Conservation (phyloP, 2,113 vertebrate genomes). For the Takifugu bimaculatus region DNA sequence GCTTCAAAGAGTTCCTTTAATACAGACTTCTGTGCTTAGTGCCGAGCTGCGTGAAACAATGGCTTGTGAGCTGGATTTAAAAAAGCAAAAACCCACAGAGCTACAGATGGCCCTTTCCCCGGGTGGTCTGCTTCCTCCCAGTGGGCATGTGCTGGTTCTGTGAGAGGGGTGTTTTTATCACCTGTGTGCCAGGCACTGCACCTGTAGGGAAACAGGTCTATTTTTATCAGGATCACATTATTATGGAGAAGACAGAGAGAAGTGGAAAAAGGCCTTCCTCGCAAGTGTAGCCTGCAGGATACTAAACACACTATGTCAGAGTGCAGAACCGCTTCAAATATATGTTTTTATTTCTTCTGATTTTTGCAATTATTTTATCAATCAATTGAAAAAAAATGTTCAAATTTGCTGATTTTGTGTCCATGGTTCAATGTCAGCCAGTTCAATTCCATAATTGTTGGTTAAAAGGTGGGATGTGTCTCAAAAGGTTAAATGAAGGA, state of each 20-base stretch:
- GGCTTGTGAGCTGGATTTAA: constrained; percentile 17
- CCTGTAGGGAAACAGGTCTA: constrained; percentile 45
- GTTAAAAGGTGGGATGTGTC: too few species aligned
- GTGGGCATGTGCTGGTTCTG: constrained; percentile 44
- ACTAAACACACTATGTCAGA: background rate
- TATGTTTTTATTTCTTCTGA: background rate
- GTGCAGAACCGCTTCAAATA: background rate
- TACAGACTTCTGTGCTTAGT: constrained; percentile 26
- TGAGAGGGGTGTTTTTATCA: constrained; percentile 62
- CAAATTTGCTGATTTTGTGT: too few species aligned
- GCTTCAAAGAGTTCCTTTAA: constrained; percentile 45
- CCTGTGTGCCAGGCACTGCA: constrained; percentile 60
- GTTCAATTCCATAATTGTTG: too few species aligned
- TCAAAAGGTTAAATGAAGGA: too few species aligned
- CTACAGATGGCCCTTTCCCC: constrained; percentile 61
- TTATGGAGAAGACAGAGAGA: constrained; percentile 52
- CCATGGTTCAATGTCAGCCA: too few species aligned
- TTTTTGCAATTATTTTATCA: background rate
- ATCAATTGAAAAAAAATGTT: background rate
- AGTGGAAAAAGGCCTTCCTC: constrained; percentile 27
- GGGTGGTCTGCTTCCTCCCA: constrained; percentile 53
- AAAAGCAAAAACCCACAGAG: constrained; percentile 4
- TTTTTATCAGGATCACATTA: constrained; percentile 59
- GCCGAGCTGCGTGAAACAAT: constrained; percentile 32
- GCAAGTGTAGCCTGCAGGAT: constrained; percentile 21